Percentiles rank a stretch among this genome's conserved stretches.
phyloP scores from a whole-genome alignment of 2,888 invertebrate genomes.

The Brenthis ino region DNA sequence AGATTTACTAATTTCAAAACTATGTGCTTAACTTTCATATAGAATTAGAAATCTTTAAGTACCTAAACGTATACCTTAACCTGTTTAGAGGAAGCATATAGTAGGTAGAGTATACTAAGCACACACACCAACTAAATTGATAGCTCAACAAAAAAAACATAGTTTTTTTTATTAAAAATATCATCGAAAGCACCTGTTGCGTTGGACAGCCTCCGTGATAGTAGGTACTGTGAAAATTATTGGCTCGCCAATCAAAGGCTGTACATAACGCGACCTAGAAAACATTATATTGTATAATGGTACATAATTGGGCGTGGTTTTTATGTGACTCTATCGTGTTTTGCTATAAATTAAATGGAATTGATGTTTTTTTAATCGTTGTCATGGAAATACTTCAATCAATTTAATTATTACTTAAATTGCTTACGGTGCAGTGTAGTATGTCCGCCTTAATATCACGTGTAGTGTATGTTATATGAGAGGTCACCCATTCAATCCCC shows the following conservation, averaged over 20 bases:
- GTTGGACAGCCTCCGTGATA: constrained; percentile 43
- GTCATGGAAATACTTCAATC: not conserved
- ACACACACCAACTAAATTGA: not conserved
- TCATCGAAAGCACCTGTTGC: constrained; percentile 43
- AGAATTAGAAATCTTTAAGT: too few species aligned
- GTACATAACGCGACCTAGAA: constrained; percentile 40
- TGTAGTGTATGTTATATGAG: too few species aligned
- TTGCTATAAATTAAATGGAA: constrained; percentile 1
- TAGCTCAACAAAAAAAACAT: constrained; percentile 15
- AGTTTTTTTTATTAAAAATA: constrained; percentile 41
- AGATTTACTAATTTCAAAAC: too few species aligned
- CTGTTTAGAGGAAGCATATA: not conserved
- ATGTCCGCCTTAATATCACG: too few species aligned
- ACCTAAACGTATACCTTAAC: too few species aligned
- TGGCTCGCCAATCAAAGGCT: constrained; percentile 45
- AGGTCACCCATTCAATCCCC: too few species aligned
- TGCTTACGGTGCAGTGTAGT: not conserved
- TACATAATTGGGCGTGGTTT: constrained; percentile 41
- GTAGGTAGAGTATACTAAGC: not conserved
- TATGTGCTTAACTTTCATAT: too few species aligned
- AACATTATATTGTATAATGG: constrained; percentile 40
- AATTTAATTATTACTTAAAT: not conserved
- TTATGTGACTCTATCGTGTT: constrained; percentile 31
- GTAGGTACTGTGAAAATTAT: constrained; percentile 45
- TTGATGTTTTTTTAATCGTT: not conserved